Evolutionary conservation across 2,797 vertebrate genomes (phyloP).

Genomic region (Xerus rutilus): DNA sequence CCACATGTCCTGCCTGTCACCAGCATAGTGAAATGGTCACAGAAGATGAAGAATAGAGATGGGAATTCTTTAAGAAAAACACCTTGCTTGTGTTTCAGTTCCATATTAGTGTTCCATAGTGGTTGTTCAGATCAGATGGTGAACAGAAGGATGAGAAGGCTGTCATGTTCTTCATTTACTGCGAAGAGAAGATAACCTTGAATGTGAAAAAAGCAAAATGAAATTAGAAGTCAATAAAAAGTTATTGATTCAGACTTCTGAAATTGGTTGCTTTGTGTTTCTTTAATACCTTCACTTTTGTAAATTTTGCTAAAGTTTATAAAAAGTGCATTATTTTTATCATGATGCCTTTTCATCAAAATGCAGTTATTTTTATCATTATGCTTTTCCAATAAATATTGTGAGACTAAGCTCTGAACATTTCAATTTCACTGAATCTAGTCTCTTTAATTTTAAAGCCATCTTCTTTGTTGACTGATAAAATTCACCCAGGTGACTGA

Average conservation of each 20-base stretch:
- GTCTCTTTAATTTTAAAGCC: conserved; percentile 7
- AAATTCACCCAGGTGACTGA: background rate
- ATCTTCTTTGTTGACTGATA: background rate
- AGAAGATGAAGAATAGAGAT: conserved; percentile 83
- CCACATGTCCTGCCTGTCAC: conserved; percentile 80
- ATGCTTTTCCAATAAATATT: conserved; percentile 8
- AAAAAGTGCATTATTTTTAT: background rate
- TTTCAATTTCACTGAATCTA: background rate
- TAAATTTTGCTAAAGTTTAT: conserved; percentile 42
- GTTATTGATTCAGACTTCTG: background rate
- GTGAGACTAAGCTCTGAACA: background rate
- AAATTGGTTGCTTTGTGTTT: background rate
- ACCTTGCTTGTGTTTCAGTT: conserved; percentile 68
- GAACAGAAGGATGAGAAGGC: conserved; percentile 71
- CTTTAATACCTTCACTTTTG: conserved; percentile 4
- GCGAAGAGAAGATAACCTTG: conserved; percentile 63
- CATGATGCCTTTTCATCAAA: background rate
- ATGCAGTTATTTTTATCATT: background rate
- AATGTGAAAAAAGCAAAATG: conserved; percentile 58
- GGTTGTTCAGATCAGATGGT: conserved; percentile 77
- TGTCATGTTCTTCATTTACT: conserved; percentile 58
- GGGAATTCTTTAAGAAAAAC: conserved; percentile 80
- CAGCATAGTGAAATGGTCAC: conserved; percentile 84
- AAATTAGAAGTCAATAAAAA: conserved; percentile 58
- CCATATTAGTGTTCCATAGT: conserved; percentile 76